phyloP scores from a whole-genome alignment of 2,113 vertebrate genomes.

The Sceloporus undulatus region DNA sequence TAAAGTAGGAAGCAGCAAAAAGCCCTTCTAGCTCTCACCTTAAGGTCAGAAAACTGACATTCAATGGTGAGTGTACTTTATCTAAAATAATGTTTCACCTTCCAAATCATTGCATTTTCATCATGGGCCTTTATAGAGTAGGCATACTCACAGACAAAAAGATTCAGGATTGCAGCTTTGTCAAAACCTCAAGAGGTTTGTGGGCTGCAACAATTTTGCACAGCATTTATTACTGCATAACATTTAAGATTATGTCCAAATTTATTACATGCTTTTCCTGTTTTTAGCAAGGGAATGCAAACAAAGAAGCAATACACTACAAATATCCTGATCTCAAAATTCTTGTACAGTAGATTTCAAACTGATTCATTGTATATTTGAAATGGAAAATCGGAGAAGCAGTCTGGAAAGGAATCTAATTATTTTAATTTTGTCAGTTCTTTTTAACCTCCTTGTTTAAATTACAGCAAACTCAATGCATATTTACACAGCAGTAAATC shows the following conservation, averaged over 20 bases:
- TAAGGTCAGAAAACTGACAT: no score
- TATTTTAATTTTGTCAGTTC: neutral
- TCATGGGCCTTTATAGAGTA: no score
- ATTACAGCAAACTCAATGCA: neutral
- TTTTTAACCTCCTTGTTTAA: neutral
- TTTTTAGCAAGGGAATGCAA: neutral
- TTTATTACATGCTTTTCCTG: neutral
- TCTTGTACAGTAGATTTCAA: neutral
- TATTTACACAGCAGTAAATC: neutral
- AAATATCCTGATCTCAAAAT: neutral
- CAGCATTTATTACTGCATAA: neutral
- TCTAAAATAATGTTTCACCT: no score
- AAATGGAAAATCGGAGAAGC: neutral
- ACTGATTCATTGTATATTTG: no score
- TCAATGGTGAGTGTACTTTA: no score
- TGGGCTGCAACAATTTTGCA: neutral
- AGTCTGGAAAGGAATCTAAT: no score
- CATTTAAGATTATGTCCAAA: no score
- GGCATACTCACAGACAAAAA: neutral
- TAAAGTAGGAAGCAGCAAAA: no score
- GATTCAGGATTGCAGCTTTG: neutral
- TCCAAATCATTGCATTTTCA: no score
- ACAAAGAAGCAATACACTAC: neutral
- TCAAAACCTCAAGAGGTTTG: neutral
- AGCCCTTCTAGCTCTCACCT: no score